Percentiles rank a stretch among this genome's conserved stretches.
phyloP scores from a whole-genome alignment of 2,797 vertebrate genomes.

The Oophaga sylvatica region DNA sequence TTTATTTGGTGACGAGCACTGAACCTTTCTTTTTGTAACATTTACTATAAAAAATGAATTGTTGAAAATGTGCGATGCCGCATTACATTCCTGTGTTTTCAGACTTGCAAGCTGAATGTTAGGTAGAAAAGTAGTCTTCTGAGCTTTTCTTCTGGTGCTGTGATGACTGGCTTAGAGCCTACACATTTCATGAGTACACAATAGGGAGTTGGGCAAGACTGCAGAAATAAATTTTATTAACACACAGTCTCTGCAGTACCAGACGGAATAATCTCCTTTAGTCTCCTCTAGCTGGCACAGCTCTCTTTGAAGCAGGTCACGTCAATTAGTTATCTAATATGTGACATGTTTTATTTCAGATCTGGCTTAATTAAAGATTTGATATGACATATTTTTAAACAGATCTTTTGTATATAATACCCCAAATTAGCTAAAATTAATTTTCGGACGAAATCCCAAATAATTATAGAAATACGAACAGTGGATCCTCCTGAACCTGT shows the following conservation, averaged over 20 bases:
- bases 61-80: conserved; percentile 31
- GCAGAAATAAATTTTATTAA: conserved; percentile 81
- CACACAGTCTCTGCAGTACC: conserved; percentile 73
- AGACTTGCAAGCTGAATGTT: conserved; percentile 56
- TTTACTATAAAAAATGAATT: conserved; percentile 51
- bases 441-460: neutral
- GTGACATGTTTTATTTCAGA: conserved; percentile 74
- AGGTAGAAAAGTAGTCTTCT: conserved; percentile 65
- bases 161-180: conserved; percentile 75
- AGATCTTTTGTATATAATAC: conserved; percentile 67
- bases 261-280: conserved; percentile 78
- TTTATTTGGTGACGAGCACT: neutral
- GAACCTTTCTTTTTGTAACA: conserved; percentile 49
- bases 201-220: conserved; percentile 74
- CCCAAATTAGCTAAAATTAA: conserved; percentile 4
- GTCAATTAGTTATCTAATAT: conserved; percentile 80
- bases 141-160: conserved; percentile 74
- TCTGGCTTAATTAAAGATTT: conserved; percentile 79
- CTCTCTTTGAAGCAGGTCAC: conserved; percentile 74
- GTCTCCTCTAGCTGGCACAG: conserved; percentile 74
- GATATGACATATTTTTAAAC: conserved; percentile 72
- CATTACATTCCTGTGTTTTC: conserved; percentile 24
- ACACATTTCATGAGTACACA: conserved; percentile 79
- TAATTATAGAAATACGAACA: neutral
- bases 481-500: conserved; percentile 1